phyloP scores from a whole-genome alignment of 2,113 vertebrate genomes.

The Actenoides lindsayi region DNA sequence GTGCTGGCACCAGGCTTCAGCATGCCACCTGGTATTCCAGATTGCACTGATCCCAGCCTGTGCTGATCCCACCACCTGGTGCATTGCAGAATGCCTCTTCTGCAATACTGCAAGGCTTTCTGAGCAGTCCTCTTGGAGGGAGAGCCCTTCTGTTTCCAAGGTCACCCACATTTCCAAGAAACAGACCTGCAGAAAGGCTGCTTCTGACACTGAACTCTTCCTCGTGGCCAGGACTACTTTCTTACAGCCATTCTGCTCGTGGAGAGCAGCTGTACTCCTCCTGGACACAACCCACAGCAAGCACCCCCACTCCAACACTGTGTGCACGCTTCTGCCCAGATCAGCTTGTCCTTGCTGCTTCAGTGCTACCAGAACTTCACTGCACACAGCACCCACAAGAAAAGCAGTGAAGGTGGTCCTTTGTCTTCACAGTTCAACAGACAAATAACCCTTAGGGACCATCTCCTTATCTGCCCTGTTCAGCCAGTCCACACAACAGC shows the following conservation, averaged over 20 bases:
- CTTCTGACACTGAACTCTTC: not conserved
- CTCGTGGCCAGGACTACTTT: not conserved
- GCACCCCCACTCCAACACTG: not conserved
- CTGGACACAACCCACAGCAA: accelerated
- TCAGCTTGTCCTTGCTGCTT: not conserved
- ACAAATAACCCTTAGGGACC: not conserved
- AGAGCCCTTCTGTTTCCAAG: conserved; percentile 32
- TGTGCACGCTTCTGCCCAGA: accelerated
- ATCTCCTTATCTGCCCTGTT: not conserved
- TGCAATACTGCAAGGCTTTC: conserved; percentile 33
- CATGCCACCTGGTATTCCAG: conserved; percentile 66
- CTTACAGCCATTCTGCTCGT: accelerated
- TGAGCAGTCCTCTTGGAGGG: not conserved
- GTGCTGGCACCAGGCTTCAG: conserved; percentile 40
- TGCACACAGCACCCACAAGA: not conserved
- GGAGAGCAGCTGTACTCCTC: not conserved
- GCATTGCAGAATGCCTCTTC: conserved; percentile 27
- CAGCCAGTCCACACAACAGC: not conserved
- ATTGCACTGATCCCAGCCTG: conserved; percentile 56
- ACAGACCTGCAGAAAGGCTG: not conserved
- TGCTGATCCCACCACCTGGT: conserved; percentile 53
- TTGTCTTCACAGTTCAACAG: not conserved
- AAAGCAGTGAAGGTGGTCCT: not conserved
- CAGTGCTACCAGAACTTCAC: not conserved
- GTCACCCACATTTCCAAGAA: conserved; percentile 20